phyloP scores from a whole-genome alignment of 1,140 invertebrate species.

The Camponotus pennsylvanicus region DNA sequence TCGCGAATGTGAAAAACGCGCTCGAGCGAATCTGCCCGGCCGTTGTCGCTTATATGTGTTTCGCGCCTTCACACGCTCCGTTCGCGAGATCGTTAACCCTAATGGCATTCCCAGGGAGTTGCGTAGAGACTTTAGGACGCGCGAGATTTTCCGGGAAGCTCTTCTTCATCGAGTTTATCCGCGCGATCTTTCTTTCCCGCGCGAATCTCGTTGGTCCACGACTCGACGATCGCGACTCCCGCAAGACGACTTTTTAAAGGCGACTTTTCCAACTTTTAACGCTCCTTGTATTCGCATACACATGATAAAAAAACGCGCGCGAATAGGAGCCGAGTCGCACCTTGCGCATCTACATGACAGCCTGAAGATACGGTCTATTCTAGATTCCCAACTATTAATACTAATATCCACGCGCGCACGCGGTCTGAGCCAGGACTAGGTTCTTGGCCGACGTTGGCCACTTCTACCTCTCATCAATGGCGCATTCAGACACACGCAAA shows the following conservation, averaged over 20 bases:
- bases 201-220: neutral
- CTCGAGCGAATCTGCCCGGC: conserved; percentile 48
- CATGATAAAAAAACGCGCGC: conserved; percentile 72
- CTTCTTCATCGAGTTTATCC: conserved; percentile 53
- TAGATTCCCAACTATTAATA: conserved; percentile 86
- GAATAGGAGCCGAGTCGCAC: conserved; percentile 67
- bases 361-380: conserved; percentile 81
- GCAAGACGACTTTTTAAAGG: neutral
- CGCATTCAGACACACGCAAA: conserved; percentile 82
- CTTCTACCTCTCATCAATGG: conserved; percentile 83
- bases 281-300: conserved; percentile 66
- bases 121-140: conserved; percentile 58
- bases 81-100: conserved; percentile 69
- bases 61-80: conserved; percentile 73
- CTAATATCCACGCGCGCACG: conserved; percentile 75
- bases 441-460: conserved; percentile 79
- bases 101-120: conserved; percentile 67
- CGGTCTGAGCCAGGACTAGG: conserved; percentile 75
- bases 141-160: conserved; percentile 65
- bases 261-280: conserved; percentile 65
- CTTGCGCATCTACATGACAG: conserved; percentile 73
- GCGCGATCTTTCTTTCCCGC: too few relatives aligned
- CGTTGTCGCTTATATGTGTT: conserved; percentile 45
- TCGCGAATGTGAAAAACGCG: conserved; percentile 65
- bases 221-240: conserved; percentile 20